Conservation (phyloP, 1,140 invertebrate genomes). For the Lordiphosa collinella region DNA sequence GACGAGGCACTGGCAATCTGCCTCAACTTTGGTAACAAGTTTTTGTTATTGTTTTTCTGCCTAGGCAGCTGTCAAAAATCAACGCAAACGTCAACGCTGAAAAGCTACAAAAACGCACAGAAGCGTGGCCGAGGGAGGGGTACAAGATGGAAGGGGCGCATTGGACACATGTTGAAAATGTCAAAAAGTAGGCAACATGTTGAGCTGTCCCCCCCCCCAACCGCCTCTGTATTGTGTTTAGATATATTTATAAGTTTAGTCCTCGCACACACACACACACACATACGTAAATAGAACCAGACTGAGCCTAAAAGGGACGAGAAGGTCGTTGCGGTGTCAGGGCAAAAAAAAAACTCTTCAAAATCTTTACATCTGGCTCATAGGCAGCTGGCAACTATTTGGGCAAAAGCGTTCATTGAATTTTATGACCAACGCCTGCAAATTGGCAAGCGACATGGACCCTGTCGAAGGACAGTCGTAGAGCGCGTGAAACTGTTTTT, state of each 20-base stretch:
- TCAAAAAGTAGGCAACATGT: slow-evolving; percentile 76
- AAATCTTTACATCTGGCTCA: slow-evolving; percentile 44
- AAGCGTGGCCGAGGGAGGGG: slow-evolving; percentile 13
- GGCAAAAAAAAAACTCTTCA: slow-evolving; percentile 51
- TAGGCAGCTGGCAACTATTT: slow-evolving; percentile 58
- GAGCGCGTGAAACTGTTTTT: no score
- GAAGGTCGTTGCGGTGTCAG: slow-evolving; percentile 34
- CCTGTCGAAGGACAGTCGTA: slow-evolving; percentile 37
- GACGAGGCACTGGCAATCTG: slow-evolving; percentile 57
- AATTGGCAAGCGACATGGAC: slow-evolving; percentile 42
- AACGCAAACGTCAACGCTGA: slow-evolving; percentile 73
- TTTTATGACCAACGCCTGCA: slow-evolving; percentile 65
- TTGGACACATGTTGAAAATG: slow-evolving; percentile 75
- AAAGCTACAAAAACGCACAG: slow-evolving; percentile 48
- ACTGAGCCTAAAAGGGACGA: slow-evolving; percentile 40
- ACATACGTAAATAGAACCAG: neutral
- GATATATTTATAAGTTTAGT: slow-evolving; percentile 58
- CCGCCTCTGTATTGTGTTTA: slow-evolving; percentile 45
- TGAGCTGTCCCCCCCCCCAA: slow-evolving; percentile 21
- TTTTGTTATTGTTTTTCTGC: slow-evolving; percentile 73
- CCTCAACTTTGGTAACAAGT: slow-evolving; percentile 73
- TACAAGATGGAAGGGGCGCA: no score
- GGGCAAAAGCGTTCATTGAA: slow-evolving; percentile 59
- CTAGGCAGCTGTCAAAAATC: slow-evolving; percentile 76
- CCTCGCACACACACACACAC: slow-evolving; percentile 26